Evolutionary conservation across 1,140 invertebrate genomes (phyloP).

Genomic region (Drosophila lacteicornis): DNA sequence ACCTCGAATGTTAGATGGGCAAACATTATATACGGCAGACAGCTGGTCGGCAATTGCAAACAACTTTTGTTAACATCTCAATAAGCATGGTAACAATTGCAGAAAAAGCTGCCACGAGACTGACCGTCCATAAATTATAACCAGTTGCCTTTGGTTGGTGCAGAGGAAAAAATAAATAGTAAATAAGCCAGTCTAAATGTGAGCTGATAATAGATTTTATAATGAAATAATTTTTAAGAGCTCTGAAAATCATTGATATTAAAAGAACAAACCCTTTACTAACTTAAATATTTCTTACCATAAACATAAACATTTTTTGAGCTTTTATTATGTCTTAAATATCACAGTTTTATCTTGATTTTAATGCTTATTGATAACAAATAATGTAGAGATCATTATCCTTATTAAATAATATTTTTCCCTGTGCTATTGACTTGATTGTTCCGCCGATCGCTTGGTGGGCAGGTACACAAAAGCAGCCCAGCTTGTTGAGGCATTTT

Average conservation of each 20-base stretch:
- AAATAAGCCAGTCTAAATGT: no score
- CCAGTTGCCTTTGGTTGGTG: slow-evolving; percentile 25
- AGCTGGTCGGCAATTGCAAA: slow-evolving; percentile 31
- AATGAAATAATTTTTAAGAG: no score
- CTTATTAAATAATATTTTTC: neutral
- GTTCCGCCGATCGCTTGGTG: slow-evolving; percentile 28
- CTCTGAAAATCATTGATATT: no score
- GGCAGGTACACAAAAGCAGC: slow-evolving; percentile 42
- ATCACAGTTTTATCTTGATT: no score
- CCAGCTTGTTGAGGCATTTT: slow-evolving; percentile 65
- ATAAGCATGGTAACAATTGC: slow-evolving; percentile 52
- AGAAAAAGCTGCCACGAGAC: slow-evolving; percentile 43
- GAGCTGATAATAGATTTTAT: no score
- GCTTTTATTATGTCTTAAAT: no score
- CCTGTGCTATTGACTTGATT: slow-evolving; percentile 18
- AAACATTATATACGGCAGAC: neutral
- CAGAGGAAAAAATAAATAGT: neutral
- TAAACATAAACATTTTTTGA: no score
- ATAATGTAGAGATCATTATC: neutral
- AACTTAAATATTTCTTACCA: no score
- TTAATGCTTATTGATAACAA: no score
- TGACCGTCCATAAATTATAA: slow-evolving; percentile 49
- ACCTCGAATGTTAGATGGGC: slow-evolving; percentile 13
- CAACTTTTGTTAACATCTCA: slow-evolving; percentile 64
- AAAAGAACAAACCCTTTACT: no score